Evolutionary conservation across 2,797 vertebrate genomes (phyloP), one percentile per base, ranked within the genome.

Genomic region (Telmatherina bonti): DNA sequence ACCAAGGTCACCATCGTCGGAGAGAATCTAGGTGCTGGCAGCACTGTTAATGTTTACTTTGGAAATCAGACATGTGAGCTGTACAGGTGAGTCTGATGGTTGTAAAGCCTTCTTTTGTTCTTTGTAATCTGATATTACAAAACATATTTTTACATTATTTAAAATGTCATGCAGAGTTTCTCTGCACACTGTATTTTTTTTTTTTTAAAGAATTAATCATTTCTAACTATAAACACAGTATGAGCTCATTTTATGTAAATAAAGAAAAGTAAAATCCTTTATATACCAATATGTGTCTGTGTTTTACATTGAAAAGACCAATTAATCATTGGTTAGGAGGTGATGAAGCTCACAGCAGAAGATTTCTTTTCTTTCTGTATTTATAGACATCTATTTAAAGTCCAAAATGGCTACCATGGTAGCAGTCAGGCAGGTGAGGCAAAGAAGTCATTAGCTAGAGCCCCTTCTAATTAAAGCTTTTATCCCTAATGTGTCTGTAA

Each of bases 51-150:
- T 0, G 94, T 98, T 13, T 90, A 92, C 80, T 94, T 99, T 78
- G 96, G 96, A 7, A 98, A 97, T 92, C 96, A 98, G 93, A 97
- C 96, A 81, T 99, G 97, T 67, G 90, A 97, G 65, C 95, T 97
- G 82, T 96, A 95, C 0, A 93, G 94, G 97, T 98, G 85, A 96
- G 96, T 64, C 27, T 20, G 59, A 38, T 43, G n/a, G 59, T 24
- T 47, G 35, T 29, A 41, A 0, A 36, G 31, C 20, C 43, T n/a
- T 11, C 7, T n/a, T 30, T 29, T 61, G n/a, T 70, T 13, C n/a
- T 59, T 16, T 26, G 1, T 27, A 15, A 49, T 49, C 47, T 49
- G n/a, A 49, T 12, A 5, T 29, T 27, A 26, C 29, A 27, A 5
- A 53, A 15, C 49, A 26, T 35, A 63, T 41, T 47, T n/a, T 59